Evolutionary conservation across 2,797 vertebrate genomes (phyloP).

Genomic region (Ceyx erithaca): DNA sequence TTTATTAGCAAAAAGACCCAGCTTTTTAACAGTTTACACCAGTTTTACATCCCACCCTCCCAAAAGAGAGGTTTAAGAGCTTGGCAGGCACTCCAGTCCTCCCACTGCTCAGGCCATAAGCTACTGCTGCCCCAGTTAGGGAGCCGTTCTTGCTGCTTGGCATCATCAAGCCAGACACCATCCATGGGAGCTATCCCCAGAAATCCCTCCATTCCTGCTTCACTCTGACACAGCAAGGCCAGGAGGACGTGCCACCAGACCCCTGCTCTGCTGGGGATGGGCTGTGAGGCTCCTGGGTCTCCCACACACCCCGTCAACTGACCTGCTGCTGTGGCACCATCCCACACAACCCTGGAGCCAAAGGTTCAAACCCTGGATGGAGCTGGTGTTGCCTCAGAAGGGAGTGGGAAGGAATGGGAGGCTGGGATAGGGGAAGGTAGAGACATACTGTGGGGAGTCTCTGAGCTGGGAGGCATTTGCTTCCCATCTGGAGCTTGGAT

Average conservation of each 20-base stretch:
- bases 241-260: background rate
- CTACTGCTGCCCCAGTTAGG: constrained; percentile 50
- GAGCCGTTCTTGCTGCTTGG: background rate
- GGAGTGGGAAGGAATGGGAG: background rate
- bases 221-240: background rate
- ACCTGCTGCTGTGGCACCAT: background rate
- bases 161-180: background rate
- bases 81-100: constrained; percentile 45
- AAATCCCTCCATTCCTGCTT: background rate
- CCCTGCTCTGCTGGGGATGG: background rate
- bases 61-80: background rate
- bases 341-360: background rate
- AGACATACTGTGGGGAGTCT: background rate
- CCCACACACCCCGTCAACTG: accelerated
- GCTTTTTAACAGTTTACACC: background rate
- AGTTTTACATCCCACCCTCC: background rate
- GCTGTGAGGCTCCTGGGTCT: background rate
- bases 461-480: background rate
- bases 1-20: background rate
- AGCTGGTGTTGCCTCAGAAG: background rate
- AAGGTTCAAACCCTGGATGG: background rate
- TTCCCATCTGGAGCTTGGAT: background rate
- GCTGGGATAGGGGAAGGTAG: background rate
- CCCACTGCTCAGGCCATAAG: constrained; percentile 38
- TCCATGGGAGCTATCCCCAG: background rate